These are phyloP conservation scores for Vanessa cardui DNA, from an alignment of 2,888 invertebrate genomes.

Conservation along the genomic window DNA sequence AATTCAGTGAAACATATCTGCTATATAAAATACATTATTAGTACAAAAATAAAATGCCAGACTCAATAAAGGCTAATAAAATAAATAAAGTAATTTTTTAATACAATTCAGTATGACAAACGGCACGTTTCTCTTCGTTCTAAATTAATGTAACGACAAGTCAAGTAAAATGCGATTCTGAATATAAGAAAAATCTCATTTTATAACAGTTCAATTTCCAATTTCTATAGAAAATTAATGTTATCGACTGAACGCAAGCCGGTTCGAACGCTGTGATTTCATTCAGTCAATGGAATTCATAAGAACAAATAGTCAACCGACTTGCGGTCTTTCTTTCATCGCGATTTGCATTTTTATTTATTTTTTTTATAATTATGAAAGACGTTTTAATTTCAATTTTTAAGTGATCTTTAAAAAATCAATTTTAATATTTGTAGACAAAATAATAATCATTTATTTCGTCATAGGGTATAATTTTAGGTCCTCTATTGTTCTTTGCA, in stretches of 20 bases:
- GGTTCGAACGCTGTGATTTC: constrained; percentile 31
- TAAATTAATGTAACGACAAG: constrained; percentile 4
- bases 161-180: constrained; percentile 1
- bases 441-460: too few relatives aligned
- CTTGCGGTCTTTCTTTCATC: constrained; percentile 15
- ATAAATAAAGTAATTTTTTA: too few relatives aligned
- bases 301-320: constrained; percentile 33
- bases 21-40: too few relatives aligned
- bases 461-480: too few relatives aligned
- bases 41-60: too few relatives aligned
- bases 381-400: background rate
- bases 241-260: constrained; percentile 21
- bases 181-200: constrained; percentile 17
- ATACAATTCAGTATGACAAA: too few relatives aligned
- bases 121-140: too few relatives aligned
- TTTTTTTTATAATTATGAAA: constrained; percentile 11
- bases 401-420: background rate
- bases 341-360: constrained; percentile 14
- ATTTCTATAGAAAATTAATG: constrained; percentile 31
- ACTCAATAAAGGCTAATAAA: too few relatives aligned
- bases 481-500: too few relatives aligned
- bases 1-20: too few relatives aligned
- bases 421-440: too few relatives aligned
- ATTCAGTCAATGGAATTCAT: constrained; percentile 36
- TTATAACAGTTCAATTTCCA: constrained; percentile 27